Evolutionary conservation across 2,888 invertebrate species (phyloP).

Genomic region (Spodoptera littoralis): DNA sequence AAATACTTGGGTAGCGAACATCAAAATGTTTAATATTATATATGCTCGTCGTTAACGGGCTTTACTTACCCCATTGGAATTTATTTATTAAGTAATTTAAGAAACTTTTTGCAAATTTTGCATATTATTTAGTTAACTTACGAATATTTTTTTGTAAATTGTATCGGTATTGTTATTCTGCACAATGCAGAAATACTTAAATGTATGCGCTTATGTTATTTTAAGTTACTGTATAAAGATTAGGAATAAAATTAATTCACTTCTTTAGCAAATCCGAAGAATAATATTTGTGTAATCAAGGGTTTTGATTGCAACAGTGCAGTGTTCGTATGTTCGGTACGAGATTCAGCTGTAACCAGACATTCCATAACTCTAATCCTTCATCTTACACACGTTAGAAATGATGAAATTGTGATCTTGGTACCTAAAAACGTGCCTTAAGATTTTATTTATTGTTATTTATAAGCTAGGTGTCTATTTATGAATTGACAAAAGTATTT

Average conservation of each 20-base stretch:
- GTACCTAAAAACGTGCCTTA: conserved; percentile 87
- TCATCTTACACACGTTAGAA: conserved; percentile 73
- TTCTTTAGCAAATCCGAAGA: conserved; percentile 77
- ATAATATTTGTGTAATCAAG: conserved; percentile 67
- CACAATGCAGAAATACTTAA: conserved; percentile 89
- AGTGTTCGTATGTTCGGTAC: conserved; percentile 59
- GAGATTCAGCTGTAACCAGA: conserved; percentile 71
- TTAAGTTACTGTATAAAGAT: conserved; percentile 82
- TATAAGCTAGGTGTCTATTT: conserved; percentile 85
- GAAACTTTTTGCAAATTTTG: conserved; percentile 76
- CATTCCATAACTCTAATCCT: conserved; percentile 83
- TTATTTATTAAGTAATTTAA: conserved; percentile 86
- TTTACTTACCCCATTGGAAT: conserved; percentile 71
- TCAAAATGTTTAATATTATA: conserved; percentile 69
- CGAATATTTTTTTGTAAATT: conserved; percentile 87
- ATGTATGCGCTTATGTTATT: conserved; percentile 88
- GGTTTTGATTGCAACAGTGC: conserved; percentile 63
- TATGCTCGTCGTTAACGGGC: conserved; percentile 67
- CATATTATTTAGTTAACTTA: conserved; percentile 79
- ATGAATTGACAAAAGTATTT: conserved; percentile 81
- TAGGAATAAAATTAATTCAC: conserved; percentile 69
- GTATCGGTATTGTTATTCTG: conserved; percentile 89
- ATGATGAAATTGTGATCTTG: conserved; percentile 86
- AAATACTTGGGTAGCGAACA: conserved; percentile 73
- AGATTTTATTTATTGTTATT: conserved; percentile 88